phyloP scores from a whole-genome alignment of 2,797 vertebrate species.

The Coracias cyanogaster region DNA sequence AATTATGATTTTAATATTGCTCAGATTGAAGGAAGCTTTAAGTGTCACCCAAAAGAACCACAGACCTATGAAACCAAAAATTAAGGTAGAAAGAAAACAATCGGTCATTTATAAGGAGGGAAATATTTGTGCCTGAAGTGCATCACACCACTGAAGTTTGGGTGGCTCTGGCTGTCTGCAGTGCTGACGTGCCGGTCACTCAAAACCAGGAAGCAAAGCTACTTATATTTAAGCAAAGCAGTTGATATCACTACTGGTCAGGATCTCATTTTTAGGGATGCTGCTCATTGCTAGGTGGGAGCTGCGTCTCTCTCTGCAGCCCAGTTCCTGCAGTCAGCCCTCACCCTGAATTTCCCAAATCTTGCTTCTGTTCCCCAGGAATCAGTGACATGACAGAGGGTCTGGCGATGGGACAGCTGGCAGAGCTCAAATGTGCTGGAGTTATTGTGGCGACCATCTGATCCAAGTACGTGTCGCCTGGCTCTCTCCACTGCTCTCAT shows the following conservation, averaged over 20 bases:
- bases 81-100: neutral
- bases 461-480: neutral
- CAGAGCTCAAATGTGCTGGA: neutral
- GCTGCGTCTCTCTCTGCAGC: neutral
- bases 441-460: neutral
- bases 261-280: neutral
- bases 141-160: no score
- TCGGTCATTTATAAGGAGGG: neutral
- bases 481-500: neutral
- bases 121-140: neutral
- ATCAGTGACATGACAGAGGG: neutral
- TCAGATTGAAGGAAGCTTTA: neutral
- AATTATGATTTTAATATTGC: neutral
- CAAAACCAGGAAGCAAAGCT: neutral
- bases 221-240: neutral
- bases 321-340: neutral
- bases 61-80: neutral
- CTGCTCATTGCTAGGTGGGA: neutral
- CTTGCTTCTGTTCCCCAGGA: neutral
- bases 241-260: neutral
- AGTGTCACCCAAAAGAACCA: neutral
- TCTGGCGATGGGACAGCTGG: constrained; percentile 14
- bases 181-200: neutral
- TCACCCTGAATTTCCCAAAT: neutral
- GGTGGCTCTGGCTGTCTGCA: neutral